phyloP scores from a whole-genome alignment of 2,888 invertebrate species.

The Sycophila texana region DNA sequence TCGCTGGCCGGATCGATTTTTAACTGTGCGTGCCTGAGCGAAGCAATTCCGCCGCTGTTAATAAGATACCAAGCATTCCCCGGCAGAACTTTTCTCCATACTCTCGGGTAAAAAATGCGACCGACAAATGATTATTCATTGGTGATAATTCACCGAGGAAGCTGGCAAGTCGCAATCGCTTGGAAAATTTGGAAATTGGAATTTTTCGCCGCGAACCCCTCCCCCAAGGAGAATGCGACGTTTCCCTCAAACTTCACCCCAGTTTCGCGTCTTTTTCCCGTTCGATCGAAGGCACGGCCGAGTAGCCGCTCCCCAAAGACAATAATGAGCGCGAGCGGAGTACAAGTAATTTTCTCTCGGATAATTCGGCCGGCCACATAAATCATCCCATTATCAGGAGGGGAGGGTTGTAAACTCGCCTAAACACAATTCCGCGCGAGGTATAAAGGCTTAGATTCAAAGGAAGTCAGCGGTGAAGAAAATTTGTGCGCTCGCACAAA shows the following conservation, averaged over 20 bases:
- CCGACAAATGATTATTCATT: no score
- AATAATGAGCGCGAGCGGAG: no score
- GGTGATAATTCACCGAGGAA: no score
- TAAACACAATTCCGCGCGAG: background rate
- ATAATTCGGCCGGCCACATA: background rate
- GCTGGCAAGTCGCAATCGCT: no score
- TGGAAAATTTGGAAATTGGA: no score
- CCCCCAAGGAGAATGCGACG: no score
- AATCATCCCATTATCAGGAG: slow-evolving; percentile 14
- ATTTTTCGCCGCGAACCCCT: no score
- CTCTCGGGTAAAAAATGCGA: background rate
- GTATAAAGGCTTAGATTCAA: slow-evolving; percentile 12
- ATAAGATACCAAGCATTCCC: background rate
- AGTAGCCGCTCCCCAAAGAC: no score
- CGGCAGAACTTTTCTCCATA: background rate
- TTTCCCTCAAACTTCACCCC: background rate
- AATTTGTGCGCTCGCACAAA: slow-evolving; percentile 25
- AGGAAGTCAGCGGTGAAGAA: background rate
- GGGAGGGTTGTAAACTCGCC: background rate
- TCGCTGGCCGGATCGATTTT: background rate
- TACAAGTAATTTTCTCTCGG: background rate
- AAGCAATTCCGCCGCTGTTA: slow-evolving; percentile 18
- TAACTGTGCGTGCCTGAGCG: background rate
- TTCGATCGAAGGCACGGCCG: no score
- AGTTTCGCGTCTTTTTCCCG: background rate